phyloP scores from a whole-genome alignment of 2,113 vertebrate species.

The Ptilorrhoa leucosticta region DNA sequence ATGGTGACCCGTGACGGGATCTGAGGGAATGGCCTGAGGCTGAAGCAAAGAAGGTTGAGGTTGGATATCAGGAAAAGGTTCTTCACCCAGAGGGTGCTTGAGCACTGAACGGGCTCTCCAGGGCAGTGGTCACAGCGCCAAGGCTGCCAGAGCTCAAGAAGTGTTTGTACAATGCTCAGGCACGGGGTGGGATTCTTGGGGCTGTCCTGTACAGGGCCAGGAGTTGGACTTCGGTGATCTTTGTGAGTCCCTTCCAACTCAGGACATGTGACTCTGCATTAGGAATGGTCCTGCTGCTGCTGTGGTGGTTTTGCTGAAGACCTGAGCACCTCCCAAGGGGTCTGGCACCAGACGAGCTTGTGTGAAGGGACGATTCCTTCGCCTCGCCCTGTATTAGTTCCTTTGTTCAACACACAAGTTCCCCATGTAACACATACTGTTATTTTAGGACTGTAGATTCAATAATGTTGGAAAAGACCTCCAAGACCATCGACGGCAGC shows the following conservation, averaged over 20 bases:
- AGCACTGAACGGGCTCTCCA: background rate
- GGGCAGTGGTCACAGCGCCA: background rate
- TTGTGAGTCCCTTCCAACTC: background rate
- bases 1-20: background rate
- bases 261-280: accelerated
- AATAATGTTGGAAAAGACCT: background rate
- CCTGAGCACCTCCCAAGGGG: accelerated
- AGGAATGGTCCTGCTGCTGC: accelerated
- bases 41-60: too few relatives aligned
- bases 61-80: background rate
- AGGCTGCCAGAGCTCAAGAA: background rate
- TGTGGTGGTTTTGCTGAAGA: background rate
- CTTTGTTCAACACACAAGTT: background rate
- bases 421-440: background rate
- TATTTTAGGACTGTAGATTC: background rate
- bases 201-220: background rate
- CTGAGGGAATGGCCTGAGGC: background rate
- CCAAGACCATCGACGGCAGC: background rate
- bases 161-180: background rate
- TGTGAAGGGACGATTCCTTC: background rate
- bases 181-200: accelerated
- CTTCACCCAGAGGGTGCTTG: too few relatives aligned
- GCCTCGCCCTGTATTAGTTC: accelerated
- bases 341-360: background rate
- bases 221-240: background rate